Evolutionary conservation across 2,888 invertebrate genomes (phyloP).

Genomic region (Lasioglossum leucozonium): DNA sequence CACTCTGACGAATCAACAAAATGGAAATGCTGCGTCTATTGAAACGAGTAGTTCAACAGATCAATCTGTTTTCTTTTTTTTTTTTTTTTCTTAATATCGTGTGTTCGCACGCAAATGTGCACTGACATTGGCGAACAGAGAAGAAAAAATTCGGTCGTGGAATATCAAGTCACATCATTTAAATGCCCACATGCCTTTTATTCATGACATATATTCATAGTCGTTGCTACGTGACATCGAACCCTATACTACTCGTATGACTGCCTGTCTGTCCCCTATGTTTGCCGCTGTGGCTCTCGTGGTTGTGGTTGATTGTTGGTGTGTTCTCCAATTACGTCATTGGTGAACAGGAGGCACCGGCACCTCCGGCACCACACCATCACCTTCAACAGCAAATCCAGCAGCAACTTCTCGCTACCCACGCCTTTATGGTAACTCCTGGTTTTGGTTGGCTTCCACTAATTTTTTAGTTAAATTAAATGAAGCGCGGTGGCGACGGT

Average conservation of each 20-base stretch:
- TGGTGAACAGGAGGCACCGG: conserved; percentile 84
- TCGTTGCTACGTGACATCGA: conserved; percentile 78
- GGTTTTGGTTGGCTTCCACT: conserved; percentile 85
- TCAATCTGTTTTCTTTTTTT: conserved; percentile 26
- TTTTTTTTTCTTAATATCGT: conserved; percentile 6
- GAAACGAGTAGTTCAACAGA: neutral
- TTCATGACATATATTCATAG: conserved; percentile 75
- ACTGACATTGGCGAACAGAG: conserved; percentile 22
- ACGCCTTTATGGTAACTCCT: conserved; percentile 85
- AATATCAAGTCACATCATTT: conserved; percentile 53
- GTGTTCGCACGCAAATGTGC: conserved; percentile 39
- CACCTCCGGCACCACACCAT: conserved; percentile 84
- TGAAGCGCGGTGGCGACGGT: conserved; percentile 35
- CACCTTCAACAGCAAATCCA: conserved; percentile 85
- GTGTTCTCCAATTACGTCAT: conserved; percentile 84
- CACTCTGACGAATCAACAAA: conserved; percentile 47
- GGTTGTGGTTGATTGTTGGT: conserved; percentile 85
- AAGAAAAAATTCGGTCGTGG: conserved; percentile 15
- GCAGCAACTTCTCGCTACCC: conserved; percentile 85
- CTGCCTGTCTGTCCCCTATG: conserved; percentile 85
- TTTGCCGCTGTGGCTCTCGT: conserved; percentile 85
- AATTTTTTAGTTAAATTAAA: conserved; percentile 77
- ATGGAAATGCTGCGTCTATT: neutral
- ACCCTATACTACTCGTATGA: conserved; percentile 84
- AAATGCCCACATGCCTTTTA: conserved; percentile 63